phyloP scores from a whole-genome alignment of 2,797 vertebrate genomes.

The Esox lucius region DNA sequence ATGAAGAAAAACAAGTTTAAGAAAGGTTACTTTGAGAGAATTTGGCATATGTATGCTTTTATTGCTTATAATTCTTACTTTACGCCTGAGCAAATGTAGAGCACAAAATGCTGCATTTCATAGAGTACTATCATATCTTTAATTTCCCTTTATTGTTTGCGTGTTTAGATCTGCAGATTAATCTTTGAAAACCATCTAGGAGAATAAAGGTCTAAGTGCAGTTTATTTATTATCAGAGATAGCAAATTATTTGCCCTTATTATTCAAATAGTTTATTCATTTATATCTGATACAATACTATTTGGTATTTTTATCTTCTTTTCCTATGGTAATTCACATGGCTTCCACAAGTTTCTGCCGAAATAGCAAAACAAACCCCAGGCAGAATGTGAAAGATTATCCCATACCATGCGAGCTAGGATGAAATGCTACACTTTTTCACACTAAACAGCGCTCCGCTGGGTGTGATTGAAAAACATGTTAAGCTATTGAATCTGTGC shows the following conservation, averaged over 20 bases:
- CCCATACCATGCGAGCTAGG: slow-evolving; percentile 76
- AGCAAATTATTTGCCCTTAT: slow-evolving; percentile 69
- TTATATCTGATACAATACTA: slow-evolving; percentile 71
- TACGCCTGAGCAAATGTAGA: slow-evolving; percentile 27
- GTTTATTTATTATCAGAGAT: slow-evolving; percentile 65
- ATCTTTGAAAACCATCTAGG: slow-evolving; percentile 61
- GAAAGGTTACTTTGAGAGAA: background rate
- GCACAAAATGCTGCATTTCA: slow-evolving; percentile 36
- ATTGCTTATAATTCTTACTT: slow-evolving; percentile 29
- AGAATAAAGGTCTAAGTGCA: slow-evolving; percentile 40
- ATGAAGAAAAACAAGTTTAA: background rate
- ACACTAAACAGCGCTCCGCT: slow-evolving; percentile 78
- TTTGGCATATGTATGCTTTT: slow-evolving; percentile 9
- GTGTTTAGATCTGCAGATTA: slow-evolving; percentile 54
- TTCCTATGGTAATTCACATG: slow-evolving; percentile 77
- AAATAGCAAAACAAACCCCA: slow-evolving; percentile 84
- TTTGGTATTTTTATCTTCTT: slow-evolving; percentile 70
- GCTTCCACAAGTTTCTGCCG: slow-evolving; percentile 81
- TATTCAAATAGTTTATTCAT: slow-evolving; percentile 73
- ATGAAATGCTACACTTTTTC: slow-evolving; percentile 80
- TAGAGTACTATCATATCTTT: slow-evolving; percentile 22
- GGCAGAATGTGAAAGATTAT: slow-evolving; percentile 83
- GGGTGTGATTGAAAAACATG: slow-evolving; percentile 82
- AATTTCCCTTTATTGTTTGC: slow-evolving; percentile 33
- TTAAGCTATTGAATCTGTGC: slow-evolving; percentile 80